Evolutionary conservation across 2,797 vertebrate species (phyloP), one percentile per base, ranked within the genome.

Genomic region (Rallus crepitans): DNA sequence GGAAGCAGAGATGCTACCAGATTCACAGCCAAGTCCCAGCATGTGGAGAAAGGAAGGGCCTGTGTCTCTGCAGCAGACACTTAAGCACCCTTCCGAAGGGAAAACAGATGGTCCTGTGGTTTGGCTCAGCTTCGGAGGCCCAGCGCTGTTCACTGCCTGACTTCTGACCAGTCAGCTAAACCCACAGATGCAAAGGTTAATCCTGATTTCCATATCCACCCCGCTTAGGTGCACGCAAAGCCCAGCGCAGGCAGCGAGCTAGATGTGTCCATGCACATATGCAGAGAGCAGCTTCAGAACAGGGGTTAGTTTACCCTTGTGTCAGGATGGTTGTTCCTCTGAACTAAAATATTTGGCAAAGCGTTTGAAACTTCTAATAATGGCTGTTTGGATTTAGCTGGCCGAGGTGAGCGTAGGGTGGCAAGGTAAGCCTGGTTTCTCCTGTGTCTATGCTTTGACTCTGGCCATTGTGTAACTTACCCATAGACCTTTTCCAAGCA

Each of bases 141-240:
- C 4, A 5, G 50, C 1, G 9, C 76, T 82, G n/a, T 31, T 82
- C 48, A 11, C 76, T 47, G 60, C 1, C 0, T 80, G 80, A 53
- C 85, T 94, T 93, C 23, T 91, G 90, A 14, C 79, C 79, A 18
- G 76, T 27, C 37, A 16, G 73, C 77, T 72, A 31, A 64, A 83
- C 19, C 59, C 76, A 77, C 2, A 30, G 68, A 64, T 70, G 71
- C 85, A 78, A 97, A 95, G 80, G 91, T 91, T 64, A 50, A 35
- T 20, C 17, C 42, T 70, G 1, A 82, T 89, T 94, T 85, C 89
- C 85, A 68, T 82, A 89, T 35, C 66, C 83, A 68, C 83, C 59
- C 73, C 14, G 1, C 14, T 23, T 9, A 3, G 0, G 18, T 37
- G 63, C 73, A 53, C 35, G 4, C 61, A 4, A 1, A 70, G 87